Percentiles rank a stretch among this genome's conserved stretches.
Evolutionary conservation across 2,113 vertebrate genomes (phyloP).

Genomic region (Spea multiplicata): DNA sequence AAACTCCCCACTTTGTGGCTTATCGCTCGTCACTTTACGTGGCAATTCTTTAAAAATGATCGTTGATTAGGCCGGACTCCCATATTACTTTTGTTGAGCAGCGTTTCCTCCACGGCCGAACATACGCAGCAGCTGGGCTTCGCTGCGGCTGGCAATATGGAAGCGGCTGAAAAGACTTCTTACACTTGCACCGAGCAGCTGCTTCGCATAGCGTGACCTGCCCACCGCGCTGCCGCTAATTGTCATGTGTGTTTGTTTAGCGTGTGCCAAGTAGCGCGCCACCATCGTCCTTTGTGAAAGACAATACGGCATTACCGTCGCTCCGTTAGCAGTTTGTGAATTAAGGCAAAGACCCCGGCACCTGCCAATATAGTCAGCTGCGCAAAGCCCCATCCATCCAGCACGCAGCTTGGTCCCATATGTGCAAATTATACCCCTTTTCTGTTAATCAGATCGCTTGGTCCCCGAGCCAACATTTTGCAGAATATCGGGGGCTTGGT

Average conservation of each 20-base stretch:
- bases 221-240: constrained; percentile 12
- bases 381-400: not conserved
- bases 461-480: not conserved
- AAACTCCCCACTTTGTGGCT: too few relatives aligned
- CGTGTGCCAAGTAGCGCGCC: constrained; percentile 28
- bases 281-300: constrained; percentile 12
- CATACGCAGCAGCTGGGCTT: constrained; percentile 22
- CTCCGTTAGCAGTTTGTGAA: constrained; percentile 15
- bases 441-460: constrained; percentile 4
- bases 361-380: constrained; percentile 35
- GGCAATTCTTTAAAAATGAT: too few relatives aligned
- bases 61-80: too few relatives aligned
- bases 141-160: constrained; percentile 26
- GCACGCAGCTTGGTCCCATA: constrained; percentile 19
- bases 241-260: constrained; percentile 4
- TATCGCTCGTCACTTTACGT: too few relatives aligned
- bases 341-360: not conserved
- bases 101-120: too few relatives aligned
- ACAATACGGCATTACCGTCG: constrained; percentile 14
- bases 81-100: too few relatives aligned
- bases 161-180: constrained; percentile 2
- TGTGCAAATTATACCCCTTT: constrained; percentile 25
- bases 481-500: not conserved
- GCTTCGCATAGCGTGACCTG: not conserved
- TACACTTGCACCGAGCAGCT: constrained; percentile 28